Base-by-base conservation (phyloP, 1,140 invertebrate genomes). In the Varroa destructor region DNA sequence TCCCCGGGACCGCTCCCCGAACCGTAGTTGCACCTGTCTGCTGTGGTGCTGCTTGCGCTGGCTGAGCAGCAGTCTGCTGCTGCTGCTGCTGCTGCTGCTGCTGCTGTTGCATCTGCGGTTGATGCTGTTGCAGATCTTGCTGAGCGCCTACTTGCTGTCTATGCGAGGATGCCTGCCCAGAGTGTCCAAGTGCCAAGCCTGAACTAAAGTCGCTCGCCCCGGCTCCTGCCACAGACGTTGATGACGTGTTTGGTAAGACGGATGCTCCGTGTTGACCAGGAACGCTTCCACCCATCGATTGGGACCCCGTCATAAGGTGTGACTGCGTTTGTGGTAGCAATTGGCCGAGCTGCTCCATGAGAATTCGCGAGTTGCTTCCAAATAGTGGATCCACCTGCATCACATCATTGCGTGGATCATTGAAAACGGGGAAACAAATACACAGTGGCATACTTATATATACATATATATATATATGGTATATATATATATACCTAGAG, bases 31-130 rank as follows among this genome's bases (percentile, higher is more conserved):
- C 46, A 51, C 46, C 46, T 8, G 46, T 8, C 46, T 51, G 46
- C 46, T 51, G 46, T 51, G 3, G 25, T 25, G 70, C 58, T 74
- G 57, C 74, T n/a, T 72, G 74, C 10, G 74, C 74, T 71, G 72
- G 75, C 10, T 55, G 64, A 56, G 70, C 71, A 67, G 58, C 58
- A 55, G 73, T 72, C 37, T 74, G 12, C 74, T 74, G 51, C 43
- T 43, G 51, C n/a, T 58, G 61, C 61, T 58, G 43, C 36, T 55
- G 71, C 71, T 71, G 72, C 40, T 70, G 72, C 40, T 70, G 61
- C 61, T 67, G 61, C 40, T 67, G 61, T 12, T 67, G 61, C 61
- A 58, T 58, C 57, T 58, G 57, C 57, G 57, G 42, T 40, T 3
- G 57, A 37, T 67, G 61, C 36, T 40, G 46, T 51, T 51, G 46